A percentile compares a stretch with the other conserved stretches of the same genome.
Evolutionary conservation across 2,797 vertebrate genomes (phyloP).

Genomic region (Ibycter americanus): DNA sequence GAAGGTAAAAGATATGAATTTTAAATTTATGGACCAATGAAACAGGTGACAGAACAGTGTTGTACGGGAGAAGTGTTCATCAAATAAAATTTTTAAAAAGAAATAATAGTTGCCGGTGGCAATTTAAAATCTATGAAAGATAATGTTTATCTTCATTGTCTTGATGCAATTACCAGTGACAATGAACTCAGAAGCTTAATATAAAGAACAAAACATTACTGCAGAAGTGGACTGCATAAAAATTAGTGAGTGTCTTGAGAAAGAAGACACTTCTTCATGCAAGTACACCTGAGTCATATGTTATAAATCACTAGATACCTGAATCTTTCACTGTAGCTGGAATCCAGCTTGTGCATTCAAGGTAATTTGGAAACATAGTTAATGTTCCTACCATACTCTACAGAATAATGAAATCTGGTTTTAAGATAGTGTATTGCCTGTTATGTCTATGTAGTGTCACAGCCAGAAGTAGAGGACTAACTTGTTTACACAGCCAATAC

Average conservation of each 20-base stretch:
- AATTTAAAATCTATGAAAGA: background rate
- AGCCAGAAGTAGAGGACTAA: background rate
- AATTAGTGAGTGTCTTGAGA: background rate
- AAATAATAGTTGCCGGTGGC: background rate
- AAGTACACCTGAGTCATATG: background rate
- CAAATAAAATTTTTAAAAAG: background rate
- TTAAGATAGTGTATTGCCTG: background rate
- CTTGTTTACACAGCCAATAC: background rate
- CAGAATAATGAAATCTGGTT: background rate
- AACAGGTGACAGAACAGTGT: background rate
- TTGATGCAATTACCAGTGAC: background rate
- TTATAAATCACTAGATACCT: background rate
- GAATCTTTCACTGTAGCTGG: background rate
- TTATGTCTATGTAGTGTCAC: background rate
- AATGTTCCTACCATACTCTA: background rate
- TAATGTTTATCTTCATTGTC: background rate
- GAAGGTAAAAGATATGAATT: background rate
- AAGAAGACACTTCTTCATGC: background rate
- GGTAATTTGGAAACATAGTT: background rate
- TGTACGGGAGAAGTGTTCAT: background rate
- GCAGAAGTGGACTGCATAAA: background rate
- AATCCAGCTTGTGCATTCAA: background rate
- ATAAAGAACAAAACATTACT: background rate
- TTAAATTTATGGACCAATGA: background rate
- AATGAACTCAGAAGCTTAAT: background rate